phyloP scores from a whole-genome alignment of 2,888 invertebrate genomes.

The Patella depressa region DNA sequence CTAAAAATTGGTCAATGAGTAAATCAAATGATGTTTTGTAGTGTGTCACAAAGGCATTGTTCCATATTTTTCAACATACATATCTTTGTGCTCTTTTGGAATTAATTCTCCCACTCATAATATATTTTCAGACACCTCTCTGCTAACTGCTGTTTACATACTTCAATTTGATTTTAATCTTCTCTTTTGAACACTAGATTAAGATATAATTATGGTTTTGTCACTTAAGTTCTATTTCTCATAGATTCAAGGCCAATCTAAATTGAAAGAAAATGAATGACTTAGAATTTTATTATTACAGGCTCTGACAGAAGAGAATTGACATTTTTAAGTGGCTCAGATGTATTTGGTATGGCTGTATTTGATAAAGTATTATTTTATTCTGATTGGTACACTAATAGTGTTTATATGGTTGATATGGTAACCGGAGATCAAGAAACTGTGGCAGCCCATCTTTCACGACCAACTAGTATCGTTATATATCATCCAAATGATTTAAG shows the following conservation, averaged over 20 bases:
- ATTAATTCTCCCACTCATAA: no score
- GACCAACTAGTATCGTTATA: slow-evolving; percentile 51
- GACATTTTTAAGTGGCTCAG: slow-evolving; percentile 41
- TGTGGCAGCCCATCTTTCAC: slow-evolving; percentile 46
- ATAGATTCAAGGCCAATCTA: background rate
- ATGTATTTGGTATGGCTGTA: slow-evolving; percentile 52
- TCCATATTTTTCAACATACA: no score
- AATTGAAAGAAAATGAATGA: background rate
- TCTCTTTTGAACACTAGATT: no score
- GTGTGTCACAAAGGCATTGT: no score
- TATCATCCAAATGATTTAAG: slow-evolving; percentile 48
- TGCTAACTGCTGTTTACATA: no score
- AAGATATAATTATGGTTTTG: no score
- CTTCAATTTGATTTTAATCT: no score
- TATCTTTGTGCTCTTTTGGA: no score
- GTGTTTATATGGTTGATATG: slow-evolving; percentile 52
- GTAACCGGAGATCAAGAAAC: slow-evolving; percentile 44
- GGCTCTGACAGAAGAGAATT: slow-evolving; percentile 41
- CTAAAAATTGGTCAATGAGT: no score
- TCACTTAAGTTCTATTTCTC: no score
- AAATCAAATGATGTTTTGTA: no score
- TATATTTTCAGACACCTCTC: no score
- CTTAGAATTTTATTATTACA: slow-evolving; percentile 22
- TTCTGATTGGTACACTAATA: slow-evolving; percentile 51
- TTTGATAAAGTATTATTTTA: slow-evolving; percentile 48